Evolutionary conservation across 2,113 vertebrate genomes (phyloP).

Genomic region (Oostethus manadensis): DNA sequence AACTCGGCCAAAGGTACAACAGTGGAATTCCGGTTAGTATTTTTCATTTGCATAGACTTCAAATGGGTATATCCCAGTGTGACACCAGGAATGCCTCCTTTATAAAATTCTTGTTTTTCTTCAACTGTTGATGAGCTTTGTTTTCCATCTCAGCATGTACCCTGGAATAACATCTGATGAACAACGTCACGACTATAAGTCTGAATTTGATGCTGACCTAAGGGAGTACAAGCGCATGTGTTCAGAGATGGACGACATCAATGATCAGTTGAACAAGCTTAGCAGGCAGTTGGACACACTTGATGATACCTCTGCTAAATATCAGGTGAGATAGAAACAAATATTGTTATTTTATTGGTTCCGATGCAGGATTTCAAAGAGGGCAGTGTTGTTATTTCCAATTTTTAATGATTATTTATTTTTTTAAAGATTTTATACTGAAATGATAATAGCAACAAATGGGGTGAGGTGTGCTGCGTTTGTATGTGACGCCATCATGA

Average conservation of each 20-base stretch:
- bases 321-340: slow-evolving; percentile 69
- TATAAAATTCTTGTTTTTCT: not conserved
- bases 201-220: slow-evolving; percentile 79
- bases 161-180: slow-evolving; percentile 72
- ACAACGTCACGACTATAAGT: slow-evolving; percentile 77
- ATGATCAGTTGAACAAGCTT: slow-evolving; percentile 78
- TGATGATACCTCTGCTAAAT: slow-evolving; percentile 69
- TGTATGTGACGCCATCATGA: not conserved
- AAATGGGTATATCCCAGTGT: not conserved
- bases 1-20: slow-evolving; percentile 61
- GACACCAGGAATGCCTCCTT: not conserved
- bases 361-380: not conserved
- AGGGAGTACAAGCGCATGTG: slow-evolving; percentile 79
- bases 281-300: slow-evolving; percentile 76
- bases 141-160: slow-evolving; percentile 65
- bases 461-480: not conserved
- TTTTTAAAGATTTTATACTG: too few relatives aligned
- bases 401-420: too few relatives aligned
- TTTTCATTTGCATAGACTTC: slow-evolving; percentile 1
- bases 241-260: slow-evolving; percentile 80
- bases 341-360: too few relatives aligned
- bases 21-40: slow-evolving; percentile 10
- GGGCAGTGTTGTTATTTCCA: too few relatives aligned
- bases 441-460: too few relatives aligned
- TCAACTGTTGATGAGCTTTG: not conserved